These are phyloP conservation scores for Unio pictorum DNA, from an alignment of 2,888 invertebrate species.

Conservation along the genomic window DNA sequence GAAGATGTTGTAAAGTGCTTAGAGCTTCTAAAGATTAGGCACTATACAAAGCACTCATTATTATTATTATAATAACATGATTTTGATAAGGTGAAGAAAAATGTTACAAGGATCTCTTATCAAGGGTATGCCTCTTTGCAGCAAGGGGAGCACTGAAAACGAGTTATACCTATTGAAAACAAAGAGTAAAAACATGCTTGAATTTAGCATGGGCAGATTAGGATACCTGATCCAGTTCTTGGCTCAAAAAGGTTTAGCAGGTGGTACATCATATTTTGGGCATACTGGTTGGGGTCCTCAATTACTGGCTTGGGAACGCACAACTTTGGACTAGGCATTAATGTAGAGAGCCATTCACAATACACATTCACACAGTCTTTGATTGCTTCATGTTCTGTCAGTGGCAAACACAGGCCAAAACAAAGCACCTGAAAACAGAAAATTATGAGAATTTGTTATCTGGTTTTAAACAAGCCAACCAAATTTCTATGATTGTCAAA, in stretches of 20 bases:
- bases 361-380: slow-evolving; percentile 97
- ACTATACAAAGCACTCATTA: too few species aligned
- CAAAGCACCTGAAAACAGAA: slow-evolving; percentile 83
- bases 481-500: neutral
- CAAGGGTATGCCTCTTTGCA: too few species aligned
- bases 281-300: slow-evolving; percentile 91
- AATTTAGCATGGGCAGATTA: too few species aligned
- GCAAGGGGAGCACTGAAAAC: too few species aligned
- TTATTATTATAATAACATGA: too few species aligned
- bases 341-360: slow-evolving; percentile 94
- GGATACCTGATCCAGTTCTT: slow-evolving; percentile 89
- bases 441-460: neutral
- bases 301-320: slow-evolving; percentile 91
- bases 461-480: neutral
- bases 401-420: slow-evolving; percentile 90
- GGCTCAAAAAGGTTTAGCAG: slow-evolving; percentile 96
- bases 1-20: too few species aligned
- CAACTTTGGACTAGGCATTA: slow-evolving; percentile 82
- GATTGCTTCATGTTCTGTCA: slow-evolving; percentile 92
- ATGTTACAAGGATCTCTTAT: too few species aligned
- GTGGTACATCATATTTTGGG: slow-evolving; percentile 90
- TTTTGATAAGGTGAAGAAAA: too few species aligned
- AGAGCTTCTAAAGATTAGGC: too few species aligned
- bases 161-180: too few species aligned
- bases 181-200: too few species aligned